phyloP scores from a whole-genome alignment of 1,140 invertebrate species.

The Neuroterus valhalla region DNA sequence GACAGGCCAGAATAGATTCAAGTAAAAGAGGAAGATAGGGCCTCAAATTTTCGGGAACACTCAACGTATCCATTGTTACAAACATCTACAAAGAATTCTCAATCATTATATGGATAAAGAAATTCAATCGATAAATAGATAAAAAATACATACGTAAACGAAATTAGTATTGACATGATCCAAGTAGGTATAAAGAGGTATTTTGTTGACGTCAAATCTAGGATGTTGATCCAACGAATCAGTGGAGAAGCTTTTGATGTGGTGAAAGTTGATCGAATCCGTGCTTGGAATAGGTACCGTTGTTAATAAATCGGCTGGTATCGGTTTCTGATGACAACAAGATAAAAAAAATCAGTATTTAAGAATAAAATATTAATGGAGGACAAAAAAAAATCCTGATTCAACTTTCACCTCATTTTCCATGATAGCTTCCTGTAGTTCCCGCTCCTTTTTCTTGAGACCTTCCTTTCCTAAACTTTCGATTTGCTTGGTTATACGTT shows the following conservation, averaged over 20 bases:
- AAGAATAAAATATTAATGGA: too few relatives aligned
- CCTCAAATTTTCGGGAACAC: constrained; percentile 77
- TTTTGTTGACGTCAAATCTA: constrained; percentile 78
- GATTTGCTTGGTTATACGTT: constrained; percentile 80
- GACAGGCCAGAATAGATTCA: constrained; percentile 82
- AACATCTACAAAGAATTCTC: constrained; percentile 73
- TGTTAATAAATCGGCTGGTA: constrained; percentile 81
- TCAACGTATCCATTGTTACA: constrained; percentile 83
- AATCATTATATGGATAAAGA: not conserved
- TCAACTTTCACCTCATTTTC: constrained; percentile 82
- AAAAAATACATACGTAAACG: constrained; percentile 82
- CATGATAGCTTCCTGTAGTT: constrained; percentile 81
- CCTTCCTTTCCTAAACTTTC: constrained; percentile 81
- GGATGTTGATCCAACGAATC: constrained; percentile 75
- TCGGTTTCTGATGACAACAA: constrained; percentile 72
- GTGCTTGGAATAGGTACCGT: constrained; percentile 83
- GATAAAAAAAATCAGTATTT: constrained; percentile 44
- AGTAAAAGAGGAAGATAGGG: constrained; percentile 84
- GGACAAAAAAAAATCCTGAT: not conserved
- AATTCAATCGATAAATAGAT: constrained; percentile 11
- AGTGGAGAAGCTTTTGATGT: constrained; percentile 78
- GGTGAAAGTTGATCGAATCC: constrained; percentile 82
- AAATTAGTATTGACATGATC: constrained; percentile 90
- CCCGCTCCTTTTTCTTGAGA: constrained; percentile 78
- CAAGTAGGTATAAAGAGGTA: constrained; percentile 86